Base-by-base conservation (phyloP, 1,140 invertebrate species). In the Pseudobourletiella spinata region DNA sequence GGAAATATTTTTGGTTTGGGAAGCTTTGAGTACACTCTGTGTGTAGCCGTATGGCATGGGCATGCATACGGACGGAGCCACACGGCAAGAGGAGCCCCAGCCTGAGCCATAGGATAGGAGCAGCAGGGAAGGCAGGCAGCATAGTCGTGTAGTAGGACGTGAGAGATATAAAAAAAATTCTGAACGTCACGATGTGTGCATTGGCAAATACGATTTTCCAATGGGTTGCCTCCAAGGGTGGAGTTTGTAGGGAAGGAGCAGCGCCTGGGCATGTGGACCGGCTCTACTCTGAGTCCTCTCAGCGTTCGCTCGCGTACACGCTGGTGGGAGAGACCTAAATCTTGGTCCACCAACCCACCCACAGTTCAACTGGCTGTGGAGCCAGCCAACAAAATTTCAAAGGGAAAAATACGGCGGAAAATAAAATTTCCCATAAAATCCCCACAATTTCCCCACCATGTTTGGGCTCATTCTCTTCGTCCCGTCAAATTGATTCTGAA, bases 181-280 rank as follows among this genome's bases (percentile, higher is more conserved):
- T 57, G 29, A 44, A 57, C 56, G 28, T 57, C 35, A 57, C 35
- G 56, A 46, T 28, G 18, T n/a, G n/a, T 39, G 60, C 60, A 62
- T 62, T 62, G 60, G 60, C 60, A 62, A 61, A 62, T 55, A 57
- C 60, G 43, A 50, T 62, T 62, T 62, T 62, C 60, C 60, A 62
- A 55, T 55, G 60, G 60, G 60, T 57, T 61, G 59, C 30, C 59
- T 52, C 46, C 32, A 43, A 61, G 50, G 59, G 59, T 30, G 59
- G 59, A 54, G 51, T 54, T 54, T 8, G 22, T 24, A 54, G 26
- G 14, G 51, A 11, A 14, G 29, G 26, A 48, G 57, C 42, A 50
- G 44, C 43, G 57, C 46, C 56, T 57, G 54, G 29, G 46, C 57
- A 43, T 59, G 32, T 39, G 35, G 35, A 42, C 18, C 18, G 14